Base-by-base conservation (phyloP, 2,797 vertebrate species). In the Leptoclinus maculatus region DNA sequence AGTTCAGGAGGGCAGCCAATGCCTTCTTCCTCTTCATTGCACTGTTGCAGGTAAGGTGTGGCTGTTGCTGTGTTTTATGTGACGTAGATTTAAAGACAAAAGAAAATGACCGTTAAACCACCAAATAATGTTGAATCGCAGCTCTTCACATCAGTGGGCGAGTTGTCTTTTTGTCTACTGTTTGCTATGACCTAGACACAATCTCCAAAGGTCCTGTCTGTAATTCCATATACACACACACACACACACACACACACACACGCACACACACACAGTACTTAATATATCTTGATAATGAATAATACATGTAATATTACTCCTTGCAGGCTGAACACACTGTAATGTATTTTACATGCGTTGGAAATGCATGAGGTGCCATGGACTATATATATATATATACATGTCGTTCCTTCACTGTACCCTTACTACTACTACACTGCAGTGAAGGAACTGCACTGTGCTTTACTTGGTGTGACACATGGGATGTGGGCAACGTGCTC, bases 1-100 rank as follows among this genome's bases (percentile, higher is more conserved):
- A 99, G 93, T 99, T 99, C 95, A 96, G 98, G 94, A 97, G 98
- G 96, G 98, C 98, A 68, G 98, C 98, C 90, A 99, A 99, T 87
- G 96, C 98, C 39, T 99, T 99, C 95, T 99, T 99, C 85, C 98
- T 99, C 89, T 99, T 99, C 95, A 99, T 99, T 91, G 98, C 98
- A 63, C 95, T 99, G 84, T 95, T 99, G 92, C 98, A 99, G 97
- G 98, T 99, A 96, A 97, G 95, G 88, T 29, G 12, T 45, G 4
- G 13, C n/a, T 29, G 43, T 43, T 60, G 41, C 41, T 66, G 38
- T 13, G 17, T 36, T 36, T n/a, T 49, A 34, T 71, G 10, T 63
- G 16, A 71, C 13, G 62, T 12, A 59, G 16, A 60, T 71, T 66
- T 47, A 17, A 17, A 16, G 54, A 29, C 54, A 3, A 9, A 3